A percentile compares a stretch with the other conserved stretches of the same genome.
Evolutionary conservation across 2,797 vertebrate species (phyloP).

Genomic region (Agapornis canus): DNA sequence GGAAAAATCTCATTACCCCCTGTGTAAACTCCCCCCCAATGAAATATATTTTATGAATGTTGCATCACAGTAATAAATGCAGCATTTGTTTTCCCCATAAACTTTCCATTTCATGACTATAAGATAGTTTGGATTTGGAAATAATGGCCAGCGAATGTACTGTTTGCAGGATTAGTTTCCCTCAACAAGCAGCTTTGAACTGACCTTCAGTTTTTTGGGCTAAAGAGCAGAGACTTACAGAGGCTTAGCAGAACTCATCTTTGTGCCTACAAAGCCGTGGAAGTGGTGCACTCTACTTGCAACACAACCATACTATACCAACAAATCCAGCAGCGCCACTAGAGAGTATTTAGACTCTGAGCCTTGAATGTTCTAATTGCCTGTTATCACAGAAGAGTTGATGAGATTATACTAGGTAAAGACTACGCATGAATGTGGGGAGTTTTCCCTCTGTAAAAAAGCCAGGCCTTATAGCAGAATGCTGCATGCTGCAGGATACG

Average conservation of each 20-base stretch:
- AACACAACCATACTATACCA: neutral
- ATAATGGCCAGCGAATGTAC: conserved; percentile 52
- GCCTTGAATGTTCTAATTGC: conserved; percentile 17
- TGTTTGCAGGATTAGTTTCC: conserved; percentile 67
- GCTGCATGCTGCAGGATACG: neutral
- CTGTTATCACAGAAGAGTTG: conserved; percentile 5
- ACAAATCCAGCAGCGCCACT: neutral
- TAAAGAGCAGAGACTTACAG: neutral
- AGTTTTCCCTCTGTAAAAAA: conserved; percentile 51
- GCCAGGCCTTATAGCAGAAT: conserved; percentile 28
- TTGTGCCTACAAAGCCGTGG: conserved; percentile 13
- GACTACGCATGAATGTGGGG: neutral
- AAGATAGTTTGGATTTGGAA: conserved; percentile 77
- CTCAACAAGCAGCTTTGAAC: conserved; percentile 61
- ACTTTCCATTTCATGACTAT: conserved; percentile 78
- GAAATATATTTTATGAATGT: conserved; percentile 85
- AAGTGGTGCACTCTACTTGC: neutral
- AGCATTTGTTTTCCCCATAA: conserved; percentile 82
- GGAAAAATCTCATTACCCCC: conserved; percentile 83
- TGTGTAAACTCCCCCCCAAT: conserved; percentile 79
- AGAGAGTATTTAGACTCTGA: conserved; percentile 24
- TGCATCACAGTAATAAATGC: conserved; percentile 82
- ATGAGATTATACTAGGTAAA: conserved; percentile 59
- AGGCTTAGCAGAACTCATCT: conserved; percentile 38
- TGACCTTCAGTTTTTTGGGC: conserved; percentile 74